Base-by-base conservation (phyloP, 2,888 invertebrate genomes). In the Itoplectis maculator region DNA sequence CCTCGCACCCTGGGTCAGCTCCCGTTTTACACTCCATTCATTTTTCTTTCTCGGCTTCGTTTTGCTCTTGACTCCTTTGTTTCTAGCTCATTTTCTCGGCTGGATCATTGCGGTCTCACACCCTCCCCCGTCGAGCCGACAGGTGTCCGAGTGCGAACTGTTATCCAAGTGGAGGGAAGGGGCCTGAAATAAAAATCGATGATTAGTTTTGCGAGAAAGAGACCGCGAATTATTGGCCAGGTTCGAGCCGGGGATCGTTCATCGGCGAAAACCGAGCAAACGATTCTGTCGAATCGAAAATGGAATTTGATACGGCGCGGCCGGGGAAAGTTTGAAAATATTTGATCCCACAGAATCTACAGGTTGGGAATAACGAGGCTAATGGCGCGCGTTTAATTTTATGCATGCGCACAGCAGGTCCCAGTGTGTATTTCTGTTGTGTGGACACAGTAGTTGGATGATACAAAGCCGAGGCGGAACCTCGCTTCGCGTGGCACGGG, bases 401-500 rank as follows among this genome's bases (percentile, higher is more conserved):
- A 82, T 79, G 66, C 82, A 79, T 29, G 37, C 47, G 69, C 47
- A 74, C 72, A 76, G 45, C 42, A 76, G 81, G 72, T 76, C 54
- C 70, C 37, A 18, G 6, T 9, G 15, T 61, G 15, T 61, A 29
- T 47, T 37, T 47, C 9, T 65, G 51, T 35, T 20, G 15, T 35
- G 13, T n/a, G 45, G 56, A 6, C 15, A 23, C 13, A 35, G 18
- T 56, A 65, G 69, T 54, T 56, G 69, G 56, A 68, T 68, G 54
- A 63, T 54, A 79, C 70, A 79, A 79, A 79, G 66, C 75, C 59
- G 23, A 8, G 72, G 61, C 82, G 82, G 82, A 82, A 82, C 45
- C 61, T 72, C 75, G 82, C 82, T 82, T 79, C 75, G 82, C 40
- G 59, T 51, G 61, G 59, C 82, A 82, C 75, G 42, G 82, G 82